A percentile compares a stretch with the other conserved stretches of the same genome.
Conservation (phyloP, 53 echinoderm and acorn worm species). For the Echinometra lucunter region DNA sequence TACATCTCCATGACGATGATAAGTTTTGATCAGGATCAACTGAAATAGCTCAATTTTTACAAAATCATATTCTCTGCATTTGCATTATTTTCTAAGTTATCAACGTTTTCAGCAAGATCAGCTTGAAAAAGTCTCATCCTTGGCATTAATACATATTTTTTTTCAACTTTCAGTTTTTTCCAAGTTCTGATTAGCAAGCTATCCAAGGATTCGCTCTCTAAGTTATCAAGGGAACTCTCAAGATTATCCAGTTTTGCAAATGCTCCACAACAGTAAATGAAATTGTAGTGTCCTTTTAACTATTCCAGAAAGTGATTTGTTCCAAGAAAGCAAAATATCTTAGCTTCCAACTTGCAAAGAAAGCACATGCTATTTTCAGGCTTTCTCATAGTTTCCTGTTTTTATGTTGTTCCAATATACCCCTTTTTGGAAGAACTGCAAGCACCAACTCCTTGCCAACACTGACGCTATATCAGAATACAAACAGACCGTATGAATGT, state of each 20-base stretch:
- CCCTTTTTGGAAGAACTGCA: not conserved
- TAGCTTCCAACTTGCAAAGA: not conserved
- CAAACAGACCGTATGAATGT: not conserved
- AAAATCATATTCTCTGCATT: not conserved
- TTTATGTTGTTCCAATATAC: too few species aligned
- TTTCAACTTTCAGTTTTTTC: not conserved
- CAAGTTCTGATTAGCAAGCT: not conserved
- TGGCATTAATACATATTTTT: too few species aligned
- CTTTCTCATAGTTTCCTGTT: too few species aligned
- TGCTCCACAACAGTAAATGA: not conserved
- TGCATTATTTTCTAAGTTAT: not conserved
- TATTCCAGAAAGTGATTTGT: not conserved
- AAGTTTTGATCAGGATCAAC: not conserved
- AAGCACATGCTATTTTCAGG: not conserved
- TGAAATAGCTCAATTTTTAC: not conserved
- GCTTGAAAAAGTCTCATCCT: too few species aligned
- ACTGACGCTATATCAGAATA: not conserved
- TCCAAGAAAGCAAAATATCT: not conserved
- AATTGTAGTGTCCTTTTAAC: not conserved
- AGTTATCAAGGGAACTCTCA: not conserved
- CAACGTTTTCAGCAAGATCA: too few species aligned
- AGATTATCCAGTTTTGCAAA: not conserved
- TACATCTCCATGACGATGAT: not conserved
- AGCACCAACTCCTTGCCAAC: not conserved
- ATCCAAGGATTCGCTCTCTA: not conserved